Evolutionary conservation across 2,888 invertebrate genomes (phyloP).

Genomic region (Pammene aurita): DNA sequence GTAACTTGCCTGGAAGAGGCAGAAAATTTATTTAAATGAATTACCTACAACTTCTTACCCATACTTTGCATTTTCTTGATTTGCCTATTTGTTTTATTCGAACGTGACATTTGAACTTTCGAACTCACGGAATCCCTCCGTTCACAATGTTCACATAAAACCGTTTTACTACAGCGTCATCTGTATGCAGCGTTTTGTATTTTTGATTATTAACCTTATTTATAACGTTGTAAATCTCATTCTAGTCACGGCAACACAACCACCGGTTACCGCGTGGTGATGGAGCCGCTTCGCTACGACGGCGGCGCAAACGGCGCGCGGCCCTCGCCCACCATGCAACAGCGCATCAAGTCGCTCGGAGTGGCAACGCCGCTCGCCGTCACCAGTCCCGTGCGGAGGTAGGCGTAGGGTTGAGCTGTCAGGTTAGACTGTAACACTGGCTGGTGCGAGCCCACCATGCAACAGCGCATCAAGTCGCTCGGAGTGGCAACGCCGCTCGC

Average conservation of each 20-base stretch:
- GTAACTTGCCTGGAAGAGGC: too few species aligned
- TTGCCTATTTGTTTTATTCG: too few species aligned
- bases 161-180: too few species aligned
- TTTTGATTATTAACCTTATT: constrained; percentile 60
- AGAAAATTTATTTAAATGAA: too few species aligned
- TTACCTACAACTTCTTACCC: too few species aligned
- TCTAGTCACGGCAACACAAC: constrained; percentile 76
- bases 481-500: constrained; percentile 89
- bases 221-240: constrained; percentile 49
- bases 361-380: constrained; percentile 94
- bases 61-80: too few species aligned
- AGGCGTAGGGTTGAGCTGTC: constrained; percentile 47
- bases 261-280: constrained; percentile 79
- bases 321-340: constrained; percentile 93
- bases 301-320: constrained; percentile 74
- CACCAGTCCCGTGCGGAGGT: constrained; percentile 95
- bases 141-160: too few species aligned
- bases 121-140: too few species aligned
- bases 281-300: constrained; percentile 78
- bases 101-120: too few species aligned
- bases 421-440: too few species aligned
- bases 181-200: background rate
- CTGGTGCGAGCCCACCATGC: too few species aligned
- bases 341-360: constrained; percentile 94
- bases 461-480: constrained; percentile 76